phyloP scores from a whole-genome alignment of 1,140 invertebrate species.

The Sycophaga agraensis region DNA sequence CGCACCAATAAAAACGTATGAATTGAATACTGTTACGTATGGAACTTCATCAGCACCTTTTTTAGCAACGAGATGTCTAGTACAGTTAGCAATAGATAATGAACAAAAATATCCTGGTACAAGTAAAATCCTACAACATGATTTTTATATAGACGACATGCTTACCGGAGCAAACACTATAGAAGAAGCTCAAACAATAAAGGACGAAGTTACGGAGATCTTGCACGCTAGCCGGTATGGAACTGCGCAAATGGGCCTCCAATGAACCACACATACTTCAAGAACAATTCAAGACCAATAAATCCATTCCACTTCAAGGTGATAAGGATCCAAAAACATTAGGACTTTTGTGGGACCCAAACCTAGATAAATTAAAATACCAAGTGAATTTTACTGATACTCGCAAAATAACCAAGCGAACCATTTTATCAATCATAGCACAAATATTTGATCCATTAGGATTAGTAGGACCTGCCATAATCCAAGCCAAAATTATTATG shows the following conservation, averaged over 20 bases:
- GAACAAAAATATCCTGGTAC: slow-evolving; percentile 31
- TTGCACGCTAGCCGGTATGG: slow-evolving; percentile 37
- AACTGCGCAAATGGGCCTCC: slow-evolving; percentile 47
- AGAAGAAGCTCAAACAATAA: slow-evolving; percentile 37
- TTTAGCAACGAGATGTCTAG: neutral
- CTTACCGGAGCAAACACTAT: slow-evolving; percentile 43
- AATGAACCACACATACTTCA: slow-evolving; percentile 33
- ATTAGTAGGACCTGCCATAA: neutral
- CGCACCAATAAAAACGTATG: too few species aligned
- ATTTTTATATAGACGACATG: slow-evolving; percentile 54
- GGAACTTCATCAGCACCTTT: too few species aligned
- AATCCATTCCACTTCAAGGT: too few species aligned
- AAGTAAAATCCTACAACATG: slow-evolving; percentile 35
- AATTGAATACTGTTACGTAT: too few species aligned
- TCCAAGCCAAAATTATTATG: slow-evolving; percentile 16
- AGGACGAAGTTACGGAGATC: slow-evolving; percentile 30
- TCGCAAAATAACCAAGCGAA: slow-evolving; percentile 6
- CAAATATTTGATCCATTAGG: slow-evolving; percentile 24
- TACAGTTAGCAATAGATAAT: slow-evolving; percentile 40
- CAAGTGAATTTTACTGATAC: neutral
- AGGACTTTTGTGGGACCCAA: neutral
- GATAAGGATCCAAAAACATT: neutral
- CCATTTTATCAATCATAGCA: slow-evolving; percentile 6
- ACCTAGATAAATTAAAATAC: neutral
- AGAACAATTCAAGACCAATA: neutral